Conservation (phyloP, 2,888 invertebrate species). For the Actias luna region DNA sequence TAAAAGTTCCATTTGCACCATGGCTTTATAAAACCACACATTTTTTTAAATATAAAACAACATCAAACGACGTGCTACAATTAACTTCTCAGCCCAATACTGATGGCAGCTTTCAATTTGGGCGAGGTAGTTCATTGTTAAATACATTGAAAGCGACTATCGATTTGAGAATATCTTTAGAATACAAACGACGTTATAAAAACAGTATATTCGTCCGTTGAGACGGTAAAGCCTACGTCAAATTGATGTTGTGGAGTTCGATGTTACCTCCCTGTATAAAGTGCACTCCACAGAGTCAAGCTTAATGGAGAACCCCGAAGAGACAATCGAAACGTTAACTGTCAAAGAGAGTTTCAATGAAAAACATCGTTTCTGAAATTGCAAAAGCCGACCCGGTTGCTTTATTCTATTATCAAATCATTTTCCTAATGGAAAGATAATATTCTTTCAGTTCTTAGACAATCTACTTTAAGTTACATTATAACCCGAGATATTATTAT, state of each 20-base stretch:
- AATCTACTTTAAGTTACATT: background rate
- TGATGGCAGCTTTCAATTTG: too few species aligned
- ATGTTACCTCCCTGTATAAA: background rate
- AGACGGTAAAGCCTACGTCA: background rate
- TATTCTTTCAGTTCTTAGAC: background rate
- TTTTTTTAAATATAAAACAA: too few species aligned
- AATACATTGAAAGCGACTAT: too few species aligned
- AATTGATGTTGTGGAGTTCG: background rate
- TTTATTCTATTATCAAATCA: background rate
- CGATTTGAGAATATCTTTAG: too few species aligned
- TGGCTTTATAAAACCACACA: too few species aligned
- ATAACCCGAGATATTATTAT: too few species aligned
- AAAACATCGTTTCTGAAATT: background rate
- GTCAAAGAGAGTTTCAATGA: background rate
- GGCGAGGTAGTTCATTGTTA: too few species aligned
- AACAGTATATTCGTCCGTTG: too few species aligned
- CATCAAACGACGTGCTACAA: too few species aligned
- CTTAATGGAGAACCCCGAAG: background rate
- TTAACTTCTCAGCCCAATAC: too few species aligned
- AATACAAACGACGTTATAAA: too few species aligned
- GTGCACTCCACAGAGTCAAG: background rate
- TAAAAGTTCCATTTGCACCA: too few species aligned
- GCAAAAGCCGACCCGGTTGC: background rate
- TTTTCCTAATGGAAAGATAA: background rate
- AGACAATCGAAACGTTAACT: conserved; percentile 2